phyloP scores from a whole-genome alignment of 1,140 invertebrate genomes.

The Pissodes strobi region DNA sequence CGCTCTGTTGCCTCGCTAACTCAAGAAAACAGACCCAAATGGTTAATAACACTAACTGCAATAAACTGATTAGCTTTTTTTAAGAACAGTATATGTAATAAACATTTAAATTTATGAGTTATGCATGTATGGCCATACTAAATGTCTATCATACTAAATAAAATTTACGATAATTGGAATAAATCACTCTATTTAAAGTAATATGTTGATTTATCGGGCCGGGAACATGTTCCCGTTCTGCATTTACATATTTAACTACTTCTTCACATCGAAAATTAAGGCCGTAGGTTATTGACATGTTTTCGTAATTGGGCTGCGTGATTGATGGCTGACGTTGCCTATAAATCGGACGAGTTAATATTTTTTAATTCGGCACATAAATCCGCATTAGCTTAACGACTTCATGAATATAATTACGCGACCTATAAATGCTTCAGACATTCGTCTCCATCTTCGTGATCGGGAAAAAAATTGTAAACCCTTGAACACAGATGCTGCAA shows the following conservation, averaged over 20 bases:
- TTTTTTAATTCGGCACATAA: slow-evolving; percentile 19
- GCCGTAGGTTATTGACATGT: slow-evolving; percentile 37
- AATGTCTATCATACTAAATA: slow-evolving; percentile 31
- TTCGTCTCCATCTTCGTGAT: too few species aligned
- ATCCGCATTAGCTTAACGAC: slow-evolving; percentile 10
- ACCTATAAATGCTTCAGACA: too few species aligned
- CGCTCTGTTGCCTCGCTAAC: too few species aligned
- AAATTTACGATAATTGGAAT: slow-evolving; percentile 38
- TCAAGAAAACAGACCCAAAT: too few species aligned
- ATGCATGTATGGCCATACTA: slow-evolving; percentile 23
- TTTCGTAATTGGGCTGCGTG: slow-evolving; percentile 31
- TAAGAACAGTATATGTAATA: slow-evolving; percentile 10
- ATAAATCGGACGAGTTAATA: slow-evolving; percentile 24
- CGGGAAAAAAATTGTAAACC: too few species aligned
- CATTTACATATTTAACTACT: slow-evolving; percentile 37
- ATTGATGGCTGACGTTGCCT: slow-evolving; percentile 31
- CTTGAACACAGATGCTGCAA: too few species aligned
- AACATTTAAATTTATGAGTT: slow-evolving; percentile 27
- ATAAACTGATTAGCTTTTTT: slow-evolving; percentile 3
- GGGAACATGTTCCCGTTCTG: slow-evolving; percentile 12
- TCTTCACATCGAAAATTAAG: slow-evolving; percentile 30
- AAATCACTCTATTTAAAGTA: slow-evolving; percentile 40
- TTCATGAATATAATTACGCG: slow-evolving; percentile 2
- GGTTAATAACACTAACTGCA: not conserved
- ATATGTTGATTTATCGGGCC: slow-evolving; percentile 36